phyloP scores from a whole-genome alignment of 2,888 invertebrate species.

The Vesta saturnalis region DNA sequence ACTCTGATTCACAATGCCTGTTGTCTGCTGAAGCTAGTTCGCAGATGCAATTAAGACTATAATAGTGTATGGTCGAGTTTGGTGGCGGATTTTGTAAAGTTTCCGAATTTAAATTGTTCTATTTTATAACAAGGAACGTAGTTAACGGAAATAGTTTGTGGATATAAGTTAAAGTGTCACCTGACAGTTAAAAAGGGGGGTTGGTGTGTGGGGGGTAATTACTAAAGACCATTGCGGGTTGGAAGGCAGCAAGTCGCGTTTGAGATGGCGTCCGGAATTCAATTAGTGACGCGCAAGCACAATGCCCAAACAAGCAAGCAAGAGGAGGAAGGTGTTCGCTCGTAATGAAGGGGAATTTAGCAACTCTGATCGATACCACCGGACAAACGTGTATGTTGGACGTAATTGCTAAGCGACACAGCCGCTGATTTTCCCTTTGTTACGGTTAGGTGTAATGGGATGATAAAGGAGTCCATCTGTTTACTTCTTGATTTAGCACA shows the following conservation, averaged over 20 bases:
- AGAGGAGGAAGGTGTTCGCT: constrained; percentile 44
- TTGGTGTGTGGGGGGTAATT: constrained; percentile 41
- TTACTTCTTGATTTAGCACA: constrained; percentile 36
- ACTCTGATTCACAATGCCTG: constrained; percentile 55
- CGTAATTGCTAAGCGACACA: constrained; percentile 45
- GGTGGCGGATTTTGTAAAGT: constrained; percentile 22
- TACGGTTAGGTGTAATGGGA: constrained; percentile 31
- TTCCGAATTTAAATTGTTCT: constrained; percentile 23
- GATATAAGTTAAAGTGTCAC: constrained; percentile 37
- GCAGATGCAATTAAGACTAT: constrained; percentile 54
- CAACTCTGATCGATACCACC: constrained; percentile 43
- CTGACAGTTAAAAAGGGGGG: constrained; percentile 46
- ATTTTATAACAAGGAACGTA: constrained; percentile 23
- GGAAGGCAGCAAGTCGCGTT: constrained; percentile 43
- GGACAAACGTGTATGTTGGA: constrained; percentile 38
- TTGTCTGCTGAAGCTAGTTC: constrained; percentile 49
- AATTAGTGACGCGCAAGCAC: constrained; percentile 53
- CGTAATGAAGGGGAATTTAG: constrained; percentile 44
- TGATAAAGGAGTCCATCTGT: constrained; percentile 39
- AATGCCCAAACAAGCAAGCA: constrained; percentile 42
- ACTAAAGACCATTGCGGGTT: constrained; percentile 41
- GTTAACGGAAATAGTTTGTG: constrained; percentile 19
- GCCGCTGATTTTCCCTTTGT: constrained; percentile 42
- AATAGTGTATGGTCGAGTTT: constrained; percentile 49
- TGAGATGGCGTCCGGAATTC: constrained; percentile 56